These are phyloP conservation scores for Orientallactaga bullata DNA, from an alignment of 2,113 vertebrate genomes.

Conservation along the genomic window DNA sequence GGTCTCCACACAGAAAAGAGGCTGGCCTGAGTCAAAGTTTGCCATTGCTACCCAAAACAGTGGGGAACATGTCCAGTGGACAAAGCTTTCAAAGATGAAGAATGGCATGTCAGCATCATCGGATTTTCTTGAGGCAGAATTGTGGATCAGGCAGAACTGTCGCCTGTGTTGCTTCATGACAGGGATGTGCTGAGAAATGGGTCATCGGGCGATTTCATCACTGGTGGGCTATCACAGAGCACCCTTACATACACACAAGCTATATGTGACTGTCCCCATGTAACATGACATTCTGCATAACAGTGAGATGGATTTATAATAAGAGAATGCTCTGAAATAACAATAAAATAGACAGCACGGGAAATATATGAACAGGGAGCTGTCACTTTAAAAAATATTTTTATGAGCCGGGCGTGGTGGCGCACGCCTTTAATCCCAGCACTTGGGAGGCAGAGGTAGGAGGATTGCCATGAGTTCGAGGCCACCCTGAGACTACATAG, in stretches of 20 bases:
- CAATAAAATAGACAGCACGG: background rate
- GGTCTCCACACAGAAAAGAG: background rate
- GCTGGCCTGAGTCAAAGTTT: background rate
- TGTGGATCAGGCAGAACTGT: background rate
- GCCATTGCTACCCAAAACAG: background rate
- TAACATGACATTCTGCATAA: background rate
- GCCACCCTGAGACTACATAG: no score
- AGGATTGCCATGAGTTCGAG: no score
- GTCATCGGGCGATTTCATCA: background rate
- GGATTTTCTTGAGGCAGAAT: background rate
- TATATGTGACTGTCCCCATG: background rate
- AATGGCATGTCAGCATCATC: background rate
- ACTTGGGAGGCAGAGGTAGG: no score
- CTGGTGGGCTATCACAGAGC: background rate
- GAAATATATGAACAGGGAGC: background rate
- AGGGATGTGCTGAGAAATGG: background rate
- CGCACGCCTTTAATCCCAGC: no score
- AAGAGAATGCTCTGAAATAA: background rate
- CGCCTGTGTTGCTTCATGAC: background rate
- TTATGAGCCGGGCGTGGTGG: no score
- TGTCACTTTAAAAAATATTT: no score
- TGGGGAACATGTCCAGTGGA: background rate
- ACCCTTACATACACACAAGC: background rate
- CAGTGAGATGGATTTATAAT: background rate
- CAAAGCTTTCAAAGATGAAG: background rate